Percentiles rank a stretch among this genome's conserved stretches.
These are phyloP conservation scores for Spodoptera frugiperda DNA, from an alignment of 1,140 invertebrate species.

Conservation along the genomic window DNA sequence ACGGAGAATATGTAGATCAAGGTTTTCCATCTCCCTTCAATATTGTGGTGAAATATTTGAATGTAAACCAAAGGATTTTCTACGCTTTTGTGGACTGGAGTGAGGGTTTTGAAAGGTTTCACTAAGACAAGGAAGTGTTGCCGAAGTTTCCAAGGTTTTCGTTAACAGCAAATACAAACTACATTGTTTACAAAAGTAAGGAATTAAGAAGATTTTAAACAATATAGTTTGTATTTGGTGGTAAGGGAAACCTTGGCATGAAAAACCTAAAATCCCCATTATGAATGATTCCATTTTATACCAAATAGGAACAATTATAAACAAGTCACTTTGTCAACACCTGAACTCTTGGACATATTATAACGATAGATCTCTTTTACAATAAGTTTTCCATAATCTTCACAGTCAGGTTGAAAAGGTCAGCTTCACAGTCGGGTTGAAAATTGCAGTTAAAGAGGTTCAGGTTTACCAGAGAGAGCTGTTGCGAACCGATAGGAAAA, in stretches of 20 bases:
- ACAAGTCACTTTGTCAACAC: too few species aligned
- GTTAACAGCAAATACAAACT: too few species aligned
- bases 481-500: neutral
- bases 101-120: conserved; percentile 20
- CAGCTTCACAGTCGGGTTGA: too few species aligned
- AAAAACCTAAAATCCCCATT: neutral
- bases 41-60: conserved; percentile 25
- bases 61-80: conserved; percentile 39
- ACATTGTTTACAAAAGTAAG: conserved; percentile 19
- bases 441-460: too few species aligned
- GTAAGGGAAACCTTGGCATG: neutral
- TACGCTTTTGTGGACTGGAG: conserved; percentile 23
- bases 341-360: too few species aligned
- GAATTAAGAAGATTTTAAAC: conserved; percentile 20
- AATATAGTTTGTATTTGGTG: neutral
- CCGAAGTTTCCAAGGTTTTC: too few species aligned
- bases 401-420: too few species aligned
- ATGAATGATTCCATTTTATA: neutral
- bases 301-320: neutral
- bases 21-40: conserved; percentile 8
- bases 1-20: conserved; percentile 19
- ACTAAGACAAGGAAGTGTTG: conserved; percentile 1
- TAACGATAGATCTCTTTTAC: too few species aligned
- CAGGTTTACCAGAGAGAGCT: too few species aligned
- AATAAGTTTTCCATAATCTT: too few species aligned